A percentile compares a stretch with the other conserved stretches of the same genome.
Conservation (phyloP, 2,113 vertebrate species). For the Sylvicapra grimmia region DNA sequence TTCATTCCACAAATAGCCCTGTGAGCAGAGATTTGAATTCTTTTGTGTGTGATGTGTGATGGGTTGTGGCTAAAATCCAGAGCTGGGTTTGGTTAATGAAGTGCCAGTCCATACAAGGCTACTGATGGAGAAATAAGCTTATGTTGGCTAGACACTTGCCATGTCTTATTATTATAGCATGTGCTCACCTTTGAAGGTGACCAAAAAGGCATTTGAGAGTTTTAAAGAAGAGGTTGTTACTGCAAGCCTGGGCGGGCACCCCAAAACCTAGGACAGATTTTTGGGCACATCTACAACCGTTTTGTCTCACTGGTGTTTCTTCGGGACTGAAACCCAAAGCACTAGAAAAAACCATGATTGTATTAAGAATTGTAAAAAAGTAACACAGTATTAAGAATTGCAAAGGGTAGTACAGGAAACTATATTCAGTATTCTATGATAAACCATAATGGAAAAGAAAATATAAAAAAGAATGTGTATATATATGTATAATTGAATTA, state of each 20-base stretch:
- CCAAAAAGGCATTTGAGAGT: neutral
- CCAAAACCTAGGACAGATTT: neutral
- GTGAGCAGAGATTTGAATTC: constrained; percentile 79
- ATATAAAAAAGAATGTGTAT: neutral
- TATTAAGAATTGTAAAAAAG: neutral
- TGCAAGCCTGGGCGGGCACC: neutral
- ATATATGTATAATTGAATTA: neutral
- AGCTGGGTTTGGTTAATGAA: constrained; percentile 35
- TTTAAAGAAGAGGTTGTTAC: neutral
- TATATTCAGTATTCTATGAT: neutral
- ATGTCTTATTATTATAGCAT: too few relatives aligned
- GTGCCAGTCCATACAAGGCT: neutral
- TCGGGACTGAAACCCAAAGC: neutral
- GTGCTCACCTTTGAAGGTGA: neutral
- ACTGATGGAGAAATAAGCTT: neutral
- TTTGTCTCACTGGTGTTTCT: neutral
- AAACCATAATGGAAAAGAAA: neutral
- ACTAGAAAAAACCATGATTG: neutral
- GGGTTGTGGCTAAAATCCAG: constrained; percentile 43
- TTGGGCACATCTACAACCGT: neutral
- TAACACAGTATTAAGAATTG: neutral
- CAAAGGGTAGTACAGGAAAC: neutral
- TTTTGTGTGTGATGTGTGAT: constrained; percentile 68
- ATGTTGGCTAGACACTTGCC: neutral
- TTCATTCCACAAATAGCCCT: constrained; percentile 84